phyloP scores from a whole-genome alignment of 2,797 vertebrate genomes.

The Sebastes ruberrimus region DNA sequence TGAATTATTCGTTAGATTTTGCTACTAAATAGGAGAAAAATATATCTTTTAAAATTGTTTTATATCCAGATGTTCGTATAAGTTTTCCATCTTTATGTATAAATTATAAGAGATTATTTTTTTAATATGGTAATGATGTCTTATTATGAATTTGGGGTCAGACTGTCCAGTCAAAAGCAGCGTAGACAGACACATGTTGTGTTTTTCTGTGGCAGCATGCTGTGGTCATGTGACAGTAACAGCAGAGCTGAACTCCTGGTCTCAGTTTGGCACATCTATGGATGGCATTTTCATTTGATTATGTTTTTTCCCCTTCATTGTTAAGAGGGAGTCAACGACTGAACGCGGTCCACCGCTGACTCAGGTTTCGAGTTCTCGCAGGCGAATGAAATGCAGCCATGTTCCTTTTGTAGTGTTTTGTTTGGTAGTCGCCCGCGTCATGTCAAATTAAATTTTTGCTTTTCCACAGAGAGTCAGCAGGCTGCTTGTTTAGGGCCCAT shows the following conservation, averaged over 20 bases:
- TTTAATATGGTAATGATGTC: too few species aligned
- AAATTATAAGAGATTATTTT: too few species aligned
- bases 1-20: too few species aligned
- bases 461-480: conserved; percentile 38
- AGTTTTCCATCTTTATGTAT: too few species aligned
- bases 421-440: conserved; percentile 11
- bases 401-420: conserved; percentile 8
- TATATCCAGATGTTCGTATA: too few species aligned
- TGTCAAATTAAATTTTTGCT: conserved; percentile 28
- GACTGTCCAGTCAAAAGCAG: not conserved
- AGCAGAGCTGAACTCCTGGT: not conserved
- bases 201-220: not conserved
- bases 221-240: not conserved
- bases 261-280: not conserved
- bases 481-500: conserved; percentile 36
- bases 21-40: too few species aligned
- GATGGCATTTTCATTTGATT: not conserved
- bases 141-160: not conserved
- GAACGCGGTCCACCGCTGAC: conserved; percentile 7
- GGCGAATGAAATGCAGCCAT: conserved; percentile 15
- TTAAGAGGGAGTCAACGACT: not conserved
- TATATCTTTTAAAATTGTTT: too few species aligned
- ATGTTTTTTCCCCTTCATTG: not conserved
- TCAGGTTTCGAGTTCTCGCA: not conserved
- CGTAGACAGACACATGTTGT: not conserved